Percentiles rank a stretch among this genome's conserved stretches.
phyloP scores from a whole-genome alignment of 2,113 vertebrate species.

The Eurystomus gularis region DNA sequence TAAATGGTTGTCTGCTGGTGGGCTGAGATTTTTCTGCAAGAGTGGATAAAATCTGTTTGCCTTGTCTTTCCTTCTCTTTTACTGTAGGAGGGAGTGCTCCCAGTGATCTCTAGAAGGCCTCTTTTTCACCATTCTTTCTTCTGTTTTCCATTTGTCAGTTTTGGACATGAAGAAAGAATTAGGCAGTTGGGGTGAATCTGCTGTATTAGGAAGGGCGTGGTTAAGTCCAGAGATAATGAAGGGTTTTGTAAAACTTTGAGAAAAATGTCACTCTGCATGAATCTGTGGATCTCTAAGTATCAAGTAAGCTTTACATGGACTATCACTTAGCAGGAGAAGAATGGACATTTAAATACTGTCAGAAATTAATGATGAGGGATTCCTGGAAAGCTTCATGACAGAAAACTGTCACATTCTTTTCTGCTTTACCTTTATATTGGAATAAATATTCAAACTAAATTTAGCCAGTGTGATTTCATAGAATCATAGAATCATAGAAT shows the following conservation, averaged over 20 bases:
- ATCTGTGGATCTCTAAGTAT: conserved; percentile 11
- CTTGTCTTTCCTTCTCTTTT: not conserved
- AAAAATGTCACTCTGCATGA: not conserved
- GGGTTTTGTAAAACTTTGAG: not conserved
- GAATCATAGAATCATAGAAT: too few species aligned
- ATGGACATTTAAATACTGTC: conserved; percentile 24
- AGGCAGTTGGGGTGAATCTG: not conserved
- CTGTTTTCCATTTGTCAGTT: conserved; percentile 14
- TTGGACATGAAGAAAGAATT: not conserved
- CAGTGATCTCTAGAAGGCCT: not conserved
- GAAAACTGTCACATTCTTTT: not conserved
- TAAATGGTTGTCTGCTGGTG: not conserved
- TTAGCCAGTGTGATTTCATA: not conserved
- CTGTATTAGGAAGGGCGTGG: not conserved
- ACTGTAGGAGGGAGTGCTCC: not conserved
- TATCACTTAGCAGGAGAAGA: not conserved
- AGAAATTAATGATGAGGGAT: not conserved
- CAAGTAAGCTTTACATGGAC: not conserved
- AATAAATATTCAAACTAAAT: not conserved
- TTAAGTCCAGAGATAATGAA: conserved; percentile 1
- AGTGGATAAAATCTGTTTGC: not conserved
- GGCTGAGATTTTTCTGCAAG: not conserved
- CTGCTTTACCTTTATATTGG: not conserved
- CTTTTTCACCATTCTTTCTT: not conserved
- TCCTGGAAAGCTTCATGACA: not conserved